These are phyloP conservation scores for Aplysina aerophoba DNA, from an alignment of 37 sponge, comb jelly and placozoan genomes.

Conservation along the genomic window DNA sequence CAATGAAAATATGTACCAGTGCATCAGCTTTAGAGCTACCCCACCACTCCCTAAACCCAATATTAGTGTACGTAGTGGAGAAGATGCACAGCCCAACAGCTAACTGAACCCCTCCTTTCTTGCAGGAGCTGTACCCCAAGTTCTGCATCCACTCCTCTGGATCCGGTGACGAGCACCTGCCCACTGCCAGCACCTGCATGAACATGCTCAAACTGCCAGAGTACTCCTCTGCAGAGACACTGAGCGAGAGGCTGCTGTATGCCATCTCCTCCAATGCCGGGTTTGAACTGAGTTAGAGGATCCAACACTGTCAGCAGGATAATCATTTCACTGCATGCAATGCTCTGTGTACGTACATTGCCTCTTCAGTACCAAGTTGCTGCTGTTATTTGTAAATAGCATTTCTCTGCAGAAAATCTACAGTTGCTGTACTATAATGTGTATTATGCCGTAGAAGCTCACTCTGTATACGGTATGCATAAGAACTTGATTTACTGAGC, in stretches of 20 bases:
- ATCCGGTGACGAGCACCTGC: slow-evolving; percentile 72
- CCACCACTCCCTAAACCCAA: too few relatives aligned
- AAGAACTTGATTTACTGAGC: too few relatives aligned
- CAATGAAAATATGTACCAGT: too few relatives aligned
- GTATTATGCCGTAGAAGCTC: too few relatives aligned
- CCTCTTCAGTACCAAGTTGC: too few relatives aligned
- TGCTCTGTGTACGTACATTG: not conserved
- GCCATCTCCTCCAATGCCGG: slow-evolving; percentile 95
- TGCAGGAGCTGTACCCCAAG: slow-evolving; percentile 80
- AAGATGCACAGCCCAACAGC: not conserved
- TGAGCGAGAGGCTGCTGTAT: slow-evolving; percentile 82
- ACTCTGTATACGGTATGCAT: too few relatives aligned
- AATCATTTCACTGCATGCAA: not conserved
- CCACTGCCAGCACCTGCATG: slow-evolving; percentile 97
- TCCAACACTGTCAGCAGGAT: not conserved
- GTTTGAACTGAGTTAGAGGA: slow-evolving; percentile 90
- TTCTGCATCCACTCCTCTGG: slow-evolving; percentile 76
- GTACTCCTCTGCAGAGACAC: slow-evolving; percentile 55
- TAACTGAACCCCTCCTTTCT: not conserved
- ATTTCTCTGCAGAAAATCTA: too few relatives aligned
- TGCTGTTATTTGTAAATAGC: too few relatives aligned
- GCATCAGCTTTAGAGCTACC: too few relatives aligned
- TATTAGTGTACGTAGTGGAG: too few relatives aligned
- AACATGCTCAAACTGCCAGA: slow-evolving; percentile 92
- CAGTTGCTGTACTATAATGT: too few relatives aligned